Conservation (phyloP, 2,113 vertebrate species). For the Nannobrachium achirus region DNA sequence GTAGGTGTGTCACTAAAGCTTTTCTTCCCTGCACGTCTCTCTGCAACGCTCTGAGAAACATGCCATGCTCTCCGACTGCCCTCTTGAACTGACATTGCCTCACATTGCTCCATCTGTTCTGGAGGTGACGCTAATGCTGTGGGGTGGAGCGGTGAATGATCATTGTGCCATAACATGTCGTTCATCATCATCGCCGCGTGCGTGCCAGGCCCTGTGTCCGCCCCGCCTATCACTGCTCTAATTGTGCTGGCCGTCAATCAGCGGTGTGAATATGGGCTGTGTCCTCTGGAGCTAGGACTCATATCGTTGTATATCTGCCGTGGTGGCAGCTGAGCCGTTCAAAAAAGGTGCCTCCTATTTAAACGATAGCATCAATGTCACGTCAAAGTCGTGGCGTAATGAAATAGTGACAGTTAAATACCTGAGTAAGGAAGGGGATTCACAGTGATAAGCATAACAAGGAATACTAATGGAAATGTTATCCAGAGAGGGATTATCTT, state of each 20-base stretch:
- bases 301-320: background rate
- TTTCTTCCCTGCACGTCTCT: background rate
- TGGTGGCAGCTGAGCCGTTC: background rate
- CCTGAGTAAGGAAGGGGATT: background rate
- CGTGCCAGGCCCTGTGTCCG: background rate
- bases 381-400: slow-evolving; percentile 48
- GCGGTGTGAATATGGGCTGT: background rate
- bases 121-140: background rate
- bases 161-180: slow-evolving; percentile 21
- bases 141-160: background rate
- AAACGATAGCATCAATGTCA: slow-evolving; percentile 50
- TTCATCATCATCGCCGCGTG: slow-evolving; percentile 29
- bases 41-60: background rate
- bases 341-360: slow-evolving; percentile 8
- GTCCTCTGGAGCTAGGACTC: slow-evolving; percentile 2
- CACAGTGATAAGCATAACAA: slow-evolving; percentile 27
- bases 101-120: slow-evolving; percentile 9
- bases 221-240: slow-evolving; percentile 23
- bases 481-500: slow-evolving; percentile 15
- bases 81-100: slow-evolving; percentile 4
- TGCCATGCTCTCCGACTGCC: background rate
- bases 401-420: slow-evolving; percentile 19
- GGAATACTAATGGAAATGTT: slow-evolving; percentile 8
- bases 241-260: slow-evolving; percentile 38
- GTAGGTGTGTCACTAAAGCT: no score